Percentiles rank a stretch among this genome's conserved stretches.
Conservation (phyloP, 2,888 invertebrate genomes). For the Lasioglossum marginatum region DNA sequence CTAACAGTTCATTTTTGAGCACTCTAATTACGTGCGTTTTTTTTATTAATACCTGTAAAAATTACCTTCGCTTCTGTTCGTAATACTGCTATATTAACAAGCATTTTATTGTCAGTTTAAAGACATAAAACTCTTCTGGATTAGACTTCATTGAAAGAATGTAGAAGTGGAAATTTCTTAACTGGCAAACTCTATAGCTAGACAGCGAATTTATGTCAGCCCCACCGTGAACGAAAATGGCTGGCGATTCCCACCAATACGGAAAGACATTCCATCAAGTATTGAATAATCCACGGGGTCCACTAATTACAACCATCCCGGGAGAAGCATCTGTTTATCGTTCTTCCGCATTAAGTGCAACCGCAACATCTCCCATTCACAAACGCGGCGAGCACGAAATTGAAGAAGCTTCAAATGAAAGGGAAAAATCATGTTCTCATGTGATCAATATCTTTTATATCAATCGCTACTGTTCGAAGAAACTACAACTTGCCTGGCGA, state of each 20-base stretch:
- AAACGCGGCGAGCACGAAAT: not conserved
- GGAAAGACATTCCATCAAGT: slow-evolving; percentile 6
- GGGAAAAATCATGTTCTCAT: not conserved
- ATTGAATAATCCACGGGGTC: not conserved
- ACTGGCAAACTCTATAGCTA: not conserved
- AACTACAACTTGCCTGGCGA: not conserved
- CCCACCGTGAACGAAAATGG: not conserved
- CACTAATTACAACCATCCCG: not conserved
- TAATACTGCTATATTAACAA: not conserved
- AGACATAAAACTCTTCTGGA: not conserved
- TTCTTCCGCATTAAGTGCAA: slow-evolving; percentile 4
- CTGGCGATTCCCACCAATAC: not conserved
- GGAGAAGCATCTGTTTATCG: not conserved
- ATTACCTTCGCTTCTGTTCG: not conserved
- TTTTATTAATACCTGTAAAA: not conserved
- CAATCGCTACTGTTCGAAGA: not conserved
- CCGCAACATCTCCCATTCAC: not conserved
- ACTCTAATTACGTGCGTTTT: not conserved
- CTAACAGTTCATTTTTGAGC: not conserved
- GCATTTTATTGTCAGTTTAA: not conserved
- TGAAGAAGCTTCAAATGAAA: not conserved
- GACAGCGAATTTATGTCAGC: not conserved
- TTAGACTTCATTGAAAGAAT: not conserved
- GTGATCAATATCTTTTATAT: not conserved
- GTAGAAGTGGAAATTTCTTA: not conserved